A percentile compares a stretch with the other conserved stretches of the same genome.
Conservation (phyloP, 2,888 invertebrate species). For the Brachypalpus laphriformis region DNA sequence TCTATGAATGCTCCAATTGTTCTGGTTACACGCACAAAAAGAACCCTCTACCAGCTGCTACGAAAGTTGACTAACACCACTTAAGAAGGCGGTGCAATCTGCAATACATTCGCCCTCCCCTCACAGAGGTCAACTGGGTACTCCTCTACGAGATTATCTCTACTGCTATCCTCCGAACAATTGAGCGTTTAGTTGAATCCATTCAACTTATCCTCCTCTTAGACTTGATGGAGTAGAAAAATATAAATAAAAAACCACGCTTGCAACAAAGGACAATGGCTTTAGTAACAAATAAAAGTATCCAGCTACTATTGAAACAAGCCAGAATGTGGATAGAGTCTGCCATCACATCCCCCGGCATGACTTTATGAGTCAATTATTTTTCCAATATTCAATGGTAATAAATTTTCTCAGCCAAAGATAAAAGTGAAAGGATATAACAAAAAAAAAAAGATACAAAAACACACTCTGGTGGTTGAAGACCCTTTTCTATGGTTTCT, state of each 20-base stretch:
- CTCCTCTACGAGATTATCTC: slow-evolving; percentile 36
- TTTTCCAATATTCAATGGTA: slow-evolving; percentile 44
- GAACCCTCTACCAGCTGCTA: background rate
- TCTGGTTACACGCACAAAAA: background rate
- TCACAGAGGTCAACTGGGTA: slow-evolving; percentile 12
- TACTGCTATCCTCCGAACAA: slow-evolving; percentile 48
- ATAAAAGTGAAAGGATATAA: slow-evolving; percentile 15
- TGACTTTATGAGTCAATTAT: slow-evolving; percentile 49
- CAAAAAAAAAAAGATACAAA: background rate
- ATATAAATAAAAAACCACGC: slow-evolving; percentile 22
- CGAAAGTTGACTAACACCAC: slow-evolving; percentile 55
- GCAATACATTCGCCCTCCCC: slow-evolving; percentile 34
- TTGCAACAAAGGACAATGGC: slow-evolving; percentile 39
- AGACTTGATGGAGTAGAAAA: slow-evolving; percentile 25
- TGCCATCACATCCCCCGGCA: background rate
- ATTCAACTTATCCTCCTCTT: slow-evolving; percentile 24
- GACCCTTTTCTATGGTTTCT: slow-evolving; percentile 17
- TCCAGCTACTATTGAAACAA: background rate
- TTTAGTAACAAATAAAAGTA: slow-evolving; percentile 49
- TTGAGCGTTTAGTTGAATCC: slow-evolving; percentile 51
- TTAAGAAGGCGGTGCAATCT: slow-evolving; percentile 55
- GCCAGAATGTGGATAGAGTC: background rate
- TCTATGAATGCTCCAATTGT: slow-evolving; percentile 6
- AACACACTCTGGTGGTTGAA: background rate
- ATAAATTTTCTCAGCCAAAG: slow-evolving; percentile 18